phyloP scores from a whole-genome alignment of 2,113 vertebrate species.

The Pholis gunnellus region DNA sequence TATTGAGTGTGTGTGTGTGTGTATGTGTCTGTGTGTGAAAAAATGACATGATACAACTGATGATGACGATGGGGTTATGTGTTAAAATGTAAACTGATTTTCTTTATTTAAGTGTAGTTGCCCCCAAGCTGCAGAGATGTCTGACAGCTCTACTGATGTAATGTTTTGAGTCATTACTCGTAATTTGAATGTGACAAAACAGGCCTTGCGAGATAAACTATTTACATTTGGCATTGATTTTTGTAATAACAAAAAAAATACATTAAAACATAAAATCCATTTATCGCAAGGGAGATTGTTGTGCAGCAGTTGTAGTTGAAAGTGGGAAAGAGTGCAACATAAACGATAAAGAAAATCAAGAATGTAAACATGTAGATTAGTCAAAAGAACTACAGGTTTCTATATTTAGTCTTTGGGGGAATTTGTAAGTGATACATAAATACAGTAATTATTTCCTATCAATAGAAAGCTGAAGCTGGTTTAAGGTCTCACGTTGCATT shows the following conservation, averaged over 20 bases:
- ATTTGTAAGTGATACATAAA: neutral
- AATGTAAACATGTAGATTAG: neutral
- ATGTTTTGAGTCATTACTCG: constrained; percentile 26
- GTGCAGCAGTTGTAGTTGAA: neutral
- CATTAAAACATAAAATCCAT: neutral
- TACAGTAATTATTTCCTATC: neutral
- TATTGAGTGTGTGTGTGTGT: neutral
- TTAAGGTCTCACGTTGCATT: neutral
- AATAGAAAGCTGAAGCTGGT: neutral
- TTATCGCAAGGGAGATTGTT: neutral
- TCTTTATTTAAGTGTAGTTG: neutral
- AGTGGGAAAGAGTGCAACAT: neutral
- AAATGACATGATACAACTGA: neutral
- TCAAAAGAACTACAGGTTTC: neutral
- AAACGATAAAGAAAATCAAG: neutral
- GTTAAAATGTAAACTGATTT: neutral
- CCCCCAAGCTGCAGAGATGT: neutral
- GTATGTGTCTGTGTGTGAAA: neutral
- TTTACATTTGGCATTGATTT: neutral
- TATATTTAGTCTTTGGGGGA: neutral
- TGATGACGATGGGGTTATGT: neutral
- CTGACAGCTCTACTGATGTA: constrained; percentile 4
- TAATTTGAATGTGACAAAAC: constrained; percentile 1
- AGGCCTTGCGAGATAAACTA: neutral
- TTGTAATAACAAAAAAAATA: neutral